These are phyloP conservation scores for Eriosoma lanigerum DNA, from an alignment of 1,140 invertebrate species.

Conservation along the genomic window DNA sequence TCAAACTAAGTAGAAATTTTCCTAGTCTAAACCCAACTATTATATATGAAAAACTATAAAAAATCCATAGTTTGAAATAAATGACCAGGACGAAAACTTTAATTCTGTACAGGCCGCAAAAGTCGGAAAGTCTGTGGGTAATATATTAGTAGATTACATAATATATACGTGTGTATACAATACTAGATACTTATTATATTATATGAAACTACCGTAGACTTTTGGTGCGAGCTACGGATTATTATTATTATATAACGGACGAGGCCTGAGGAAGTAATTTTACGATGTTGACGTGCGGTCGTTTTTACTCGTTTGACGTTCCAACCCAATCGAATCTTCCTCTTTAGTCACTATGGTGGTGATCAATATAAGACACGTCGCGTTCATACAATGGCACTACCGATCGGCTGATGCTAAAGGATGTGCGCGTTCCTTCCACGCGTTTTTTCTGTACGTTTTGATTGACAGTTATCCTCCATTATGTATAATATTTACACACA, in stretches of 20 bases:
- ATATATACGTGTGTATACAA: neutral
- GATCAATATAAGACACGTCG: constrained; percentile 17
- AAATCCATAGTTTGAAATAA: too few relatives aligned
- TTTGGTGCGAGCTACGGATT: neutral
- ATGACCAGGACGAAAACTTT: too few relatives aligned
- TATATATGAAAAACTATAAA: too few relatives aligned
- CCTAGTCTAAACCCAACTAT: too few relatives aligned
- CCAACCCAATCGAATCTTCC: neutral
- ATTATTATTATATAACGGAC: too few relatives aligned
- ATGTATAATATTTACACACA: neutral
- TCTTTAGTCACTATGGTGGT: neutral
- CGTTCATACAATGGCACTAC: neutral
- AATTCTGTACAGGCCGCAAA: too few relatives aligned
- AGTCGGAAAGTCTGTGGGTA: neutral
- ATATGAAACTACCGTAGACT: neutral
- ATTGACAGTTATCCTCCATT: constrained; percentile 23
- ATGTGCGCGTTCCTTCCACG: neutral
- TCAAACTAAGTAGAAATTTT: too few relatives aligned
- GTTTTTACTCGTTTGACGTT: constrained; percentile 11
- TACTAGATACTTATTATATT: too few relatives aligned
- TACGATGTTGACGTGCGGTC: neutral
- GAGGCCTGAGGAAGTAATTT: neutral
- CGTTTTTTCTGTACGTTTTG: neutral
- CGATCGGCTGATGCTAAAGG: neutral
- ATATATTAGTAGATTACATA: neutral